Evolutionary conservation across 1,140 invertebrate species (phyloP).

Genomic region (Megalonaias nervosa): DNA sequence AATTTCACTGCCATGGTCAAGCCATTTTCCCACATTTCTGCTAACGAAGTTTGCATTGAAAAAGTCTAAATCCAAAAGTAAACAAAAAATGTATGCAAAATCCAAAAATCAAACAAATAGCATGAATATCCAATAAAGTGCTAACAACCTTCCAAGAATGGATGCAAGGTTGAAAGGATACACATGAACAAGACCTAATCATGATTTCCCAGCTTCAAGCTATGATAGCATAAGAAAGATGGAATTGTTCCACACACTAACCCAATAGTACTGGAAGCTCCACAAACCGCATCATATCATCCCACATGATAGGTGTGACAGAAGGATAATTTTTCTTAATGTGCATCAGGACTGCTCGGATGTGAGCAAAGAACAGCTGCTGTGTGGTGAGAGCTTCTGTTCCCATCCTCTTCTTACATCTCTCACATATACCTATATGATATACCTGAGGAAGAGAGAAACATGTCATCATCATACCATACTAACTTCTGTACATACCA

Average conservation of each 20-base stretch:
- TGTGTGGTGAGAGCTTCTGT: constrained; percentile 70
- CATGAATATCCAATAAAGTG: no score
- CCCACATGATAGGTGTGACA: constrained; percentile 89
- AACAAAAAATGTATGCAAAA: no score
- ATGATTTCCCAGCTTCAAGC: no score
- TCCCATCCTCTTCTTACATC: constrained; percentile 61
- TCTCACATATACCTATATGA: constrained; percentile 56
- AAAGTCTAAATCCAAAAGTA: no score
- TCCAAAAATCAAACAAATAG: no score
- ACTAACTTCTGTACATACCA: not conserved
- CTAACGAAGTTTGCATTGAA: no score
- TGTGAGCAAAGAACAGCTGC: constrained; percentile 74
- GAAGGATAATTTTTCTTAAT: constrained; percentile 70
- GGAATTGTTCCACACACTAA: constrained; percentile 4
- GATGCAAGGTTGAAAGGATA: no score
- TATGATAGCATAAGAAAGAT: no score
- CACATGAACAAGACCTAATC: no score
- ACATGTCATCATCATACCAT: not conserved
- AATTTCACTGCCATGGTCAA: no score
- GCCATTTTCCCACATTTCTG: no score
- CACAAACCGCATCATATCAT: constrained; percentile 86
- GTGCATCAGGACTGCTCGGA: constrained; percentile 70
- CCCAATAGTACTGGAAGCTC: constrained; percentile 50
- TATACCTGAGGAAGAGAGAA: constrained; percentile 48
- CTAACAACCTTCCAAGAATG: no score